Evolutionary conservation across 2,113 vertebrate genomes (phyloP).

Genomic region (Burhinus oedicnemus): DNA sequence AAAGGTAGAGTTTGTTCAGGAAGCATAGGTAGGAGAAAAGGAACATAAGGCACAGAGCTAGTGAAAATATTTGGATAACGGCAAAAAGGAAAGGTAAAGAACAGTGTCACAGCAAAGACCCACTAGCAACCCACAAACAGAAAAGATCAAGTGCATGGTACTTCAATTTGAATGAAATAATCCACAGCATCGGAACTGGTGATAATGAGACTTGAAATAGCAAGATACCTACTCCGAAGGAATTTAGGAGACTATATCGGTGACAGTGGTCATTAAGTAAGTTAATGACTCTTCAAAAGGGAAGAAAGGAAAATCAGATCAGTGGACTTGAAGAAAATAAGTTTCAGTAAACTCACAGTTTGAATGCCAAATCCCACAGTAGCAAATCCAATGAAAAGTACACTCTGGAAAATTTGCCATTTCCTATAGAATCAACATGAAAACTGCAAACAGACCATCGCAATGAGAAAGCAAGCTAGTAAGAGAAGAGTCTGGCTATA

Average conservation of each 20-base stretch:
- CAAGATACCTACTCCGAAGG: not conserved
- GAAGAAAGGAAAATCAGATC: not conserved
- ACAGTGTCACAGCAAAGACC: not conserved
- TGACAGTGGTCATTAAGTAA: not conserved
- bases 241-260: not conserved
- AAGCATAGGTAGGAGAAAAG: not conserved
- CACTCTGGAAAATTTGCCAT: not conserved
- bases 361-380: not conserved
- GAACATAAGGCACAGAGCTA: not conserved
- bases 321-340: not conserved
- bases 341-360: not conserved
- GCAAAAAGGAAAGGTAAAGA: not conserved
- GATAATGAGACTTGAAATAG: not conserved
- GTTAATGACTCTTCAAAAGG: not conserved
- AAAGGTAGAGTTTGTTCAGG: not conserved
- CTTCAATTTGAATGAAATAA: not conserved
- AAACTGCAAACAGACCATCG: not conserved
- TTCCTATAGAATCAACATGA: not conserved
- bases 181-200: not conserved
- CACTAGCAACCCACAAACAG: not conserved
- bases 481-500: not conserved
- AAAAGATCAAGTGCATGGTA: not conserved
- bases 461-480: not conserved
- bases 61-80: not conserved
- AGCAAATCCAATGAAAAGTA: not conserved